Conservation (phyloP, 2,113 vertebrate genomes). For the Bubo bubo region DNA sequence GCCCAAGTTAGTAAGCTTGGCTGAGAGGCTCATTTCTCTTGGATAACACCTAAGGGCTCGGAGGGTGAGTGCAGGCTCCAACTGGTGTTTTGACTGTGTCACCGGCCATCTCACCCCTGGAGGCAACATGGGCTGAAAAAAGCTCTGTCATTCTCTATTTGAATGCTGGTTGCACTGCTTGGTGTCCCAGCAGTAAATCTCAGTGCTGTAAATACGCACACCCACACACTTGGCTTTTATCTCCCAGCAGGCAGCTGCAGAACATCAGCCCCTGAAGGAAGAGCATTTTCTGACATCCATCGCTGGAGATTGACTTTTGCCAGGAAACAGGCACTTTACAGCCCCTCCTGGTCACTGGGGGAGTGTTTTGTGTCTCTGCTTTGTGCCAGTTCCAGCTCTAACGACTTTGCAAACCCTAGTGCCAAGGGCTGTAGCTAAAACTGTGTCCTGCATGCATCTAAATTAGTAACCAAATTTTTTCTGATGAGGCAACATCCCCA, state of each 20-base stretch:
- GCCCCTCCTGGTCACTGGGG: neutral
- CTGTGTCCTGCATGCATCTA: neutral
- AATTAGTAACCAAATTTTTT: neutral
- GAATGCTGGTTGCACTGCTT: neutral
- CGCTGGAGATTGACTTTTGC: neutral
- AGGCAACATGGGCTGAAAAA: neutral
- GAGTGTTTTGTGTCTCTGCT: neutral
- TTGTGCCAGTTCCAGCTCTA: neutral
- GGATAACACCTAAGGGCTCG: neutral
- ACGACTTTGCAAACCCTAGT: neutral
- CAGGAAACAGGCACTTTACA: neutral
- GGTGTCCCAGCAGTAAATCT: neutral
- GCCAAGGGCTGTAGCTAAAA: neutral
- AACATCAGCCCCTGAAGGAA: neutral
- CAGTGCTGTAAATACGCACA: neutral
- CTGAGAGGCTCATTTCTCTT: neutral
- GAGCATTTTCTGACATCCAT: neutral
- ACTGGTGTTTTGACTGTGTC: fast-evolving
- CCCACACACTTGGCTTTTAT: neutral
- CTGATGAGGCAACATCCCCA: neutral
- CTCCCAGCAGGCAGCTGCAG: neutral
- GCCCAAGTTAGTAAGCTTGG: neutral
- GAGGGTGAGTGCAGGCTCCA: neutral
- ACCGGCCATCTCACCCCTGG: neutral
- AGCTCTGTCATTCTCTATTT: neutral